Evolutionary conservation across 2,797 vertebrate species (phyloP), one percentile per base, ranked within the genome.

Genomic region (Remorina albescens): DNA sequence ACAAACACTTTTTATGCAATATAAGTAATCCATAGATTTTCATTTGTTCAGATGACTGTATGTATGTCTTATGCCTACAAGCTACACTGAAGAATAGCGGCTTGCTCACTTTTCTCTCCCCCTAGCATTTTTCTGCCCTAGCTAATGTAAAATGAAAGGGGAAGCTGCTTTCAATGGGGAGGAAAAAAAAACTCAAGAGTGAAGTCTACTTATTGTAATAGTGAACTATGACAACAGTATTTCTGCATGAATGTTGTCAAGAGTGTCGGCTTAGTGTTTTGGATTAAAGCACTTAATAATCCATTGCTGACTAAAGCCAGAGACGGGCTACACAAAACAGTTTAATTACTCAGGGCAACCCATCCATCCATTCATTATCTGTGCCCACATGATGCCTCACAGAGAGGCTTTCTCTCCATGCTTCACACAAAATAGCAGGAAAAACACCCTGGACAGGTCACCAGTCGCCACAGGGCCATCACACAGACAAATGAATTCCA

Each of bases 251-350:
- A 56, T 61, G 67, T 55, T 50, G 72, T 86, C 39, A 57, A 25
- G 39, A 67, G 58, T 51, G 57, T 15, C 36, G 13, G 49, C 54
- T 79, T 72, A 58, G 70, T 78, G 77, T 66, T 76, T 66, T 51
- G 78, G 74, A 78, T 80, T 82, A 79, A 74, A 77, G 50, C 47
- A 36, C 49, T 58, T 68, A 76, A 76, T 80, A 78, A 85, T 72
- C 50, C 46, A 60, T 62, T 76, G 76, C 55, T 76, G 69, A 80
- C 74, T 69, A 55, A 76, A 67, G 70, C 64, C 37, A 59, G 51
- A 44, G 46, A 34, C 63, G 56, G 46, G 69, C 71, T 59, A 44
- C 51, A 28, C 70, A 83, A 58, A 69, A 66, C 67, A 81, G 77
- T 77, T 61, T 77, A 79, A 79, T 79, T 75, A 75, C 82, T 47